These are phyloP conservation scores for Lycaena phlaeas DNA, from an alignment of 2,888 invertebrate species.

Conservation along the genomic window DNA sequence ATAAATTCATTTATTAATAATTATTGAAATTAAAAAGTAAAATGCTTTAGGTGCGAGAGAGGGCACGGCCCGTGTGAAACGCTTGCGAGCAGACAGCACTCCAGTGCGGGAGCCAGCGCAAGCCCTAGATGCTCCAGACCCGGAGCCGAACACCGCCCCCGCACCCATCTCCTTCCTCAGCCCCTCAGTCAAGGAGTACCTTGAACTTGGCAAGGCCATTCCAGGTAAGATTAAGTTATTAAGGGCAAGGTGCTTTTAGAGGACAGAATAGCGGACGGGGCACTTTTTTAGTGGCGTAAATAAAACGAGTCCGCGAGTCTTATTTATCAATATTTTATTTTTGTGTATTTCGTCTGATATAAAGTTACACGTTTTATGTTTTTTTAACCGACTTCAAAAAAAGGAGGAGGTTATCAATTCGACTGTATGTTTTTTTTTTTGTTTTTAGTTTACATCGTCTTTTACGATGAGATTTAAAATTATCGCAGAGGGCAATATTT, in stretches of 20 bases:
- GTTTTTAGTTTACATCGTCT: too few relatives aligned
- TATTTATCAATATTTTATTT: neutral
- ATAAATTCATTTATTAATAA: too few relatives aligned
- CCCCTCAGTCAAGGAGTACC: conserved; percentile 87
- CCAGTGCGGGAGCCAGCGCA: conserved; percentile 54
- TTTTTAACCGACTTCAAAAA: too few relatives aligned
- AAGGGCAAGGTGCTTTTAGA: conserved; percentile 1
- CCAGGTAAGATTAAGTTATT: conserved; percentile 86
- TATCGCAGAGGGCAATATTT: too few relatives aligned
- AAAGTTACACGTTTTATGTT: too few relatives aligned
- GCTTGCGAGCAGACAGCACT: conserved; percentile 63
- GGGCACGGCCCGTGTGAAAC: conserved; percentile 72
- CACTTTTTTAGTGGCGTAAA: too few relatives aligned
- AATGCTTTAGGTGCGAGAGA: conserved; percentile 77
- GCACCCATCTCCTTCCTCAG: conserved; percentile 86
- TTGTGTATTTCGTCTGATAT: neutral
- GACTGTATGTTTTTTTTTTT: too few relatives aligned
- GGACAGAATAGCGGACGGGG: neutral
- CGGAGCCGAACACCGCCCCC: conserved; percentile 59
- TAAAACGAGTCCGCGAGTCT: too few relatives aligned
- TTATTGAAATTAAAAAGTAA: too few relatives aligned
- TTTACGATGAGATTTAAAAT: too few relatives aligned
- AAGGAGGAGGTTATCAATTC: too few relatives aligned
- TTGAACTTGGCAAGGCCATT: conserved; percentile 91
- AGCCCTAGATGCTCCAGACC: conserved; percentile 62